Evolutionary conservation across 2,888 invertebrate species (phyloP).

Genomic region (Vannuccia rotundouncinata): DNA sequence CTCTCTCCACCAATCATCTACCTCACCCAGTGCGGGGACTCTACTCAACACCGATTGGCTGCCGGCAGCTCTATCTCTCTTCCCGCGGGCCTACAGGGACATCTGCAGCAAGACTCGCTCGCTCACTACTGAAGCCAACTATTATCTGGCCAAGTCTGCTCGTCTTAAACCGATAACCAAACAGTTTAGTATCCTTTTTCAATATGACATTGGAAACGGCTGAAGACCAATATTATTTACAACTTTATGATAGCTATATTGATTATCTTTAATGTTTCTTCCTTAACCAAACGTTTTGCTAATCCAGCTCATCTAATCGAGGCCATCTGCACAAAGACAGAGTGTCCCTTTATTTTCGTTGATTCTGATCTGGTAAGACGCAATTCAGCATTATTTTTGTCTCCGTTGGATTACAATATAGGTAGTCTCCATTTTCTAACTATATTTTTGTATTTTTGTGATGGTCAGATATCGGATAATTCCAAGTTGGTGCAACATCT

Average conservation of each 20-base stretch:
- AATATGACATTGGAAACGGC: slow-evolving; percentile 30
- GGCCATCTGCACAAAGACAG: slow-evolving; percentile 62
- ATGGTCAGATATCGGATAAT: background rate
- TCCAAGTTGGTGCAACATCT: slow-evolving; percentile 68
- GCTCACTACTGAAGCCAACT: slow-evolving; percentile 69
- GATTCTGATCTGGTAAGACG: slow-evolving; percentile 65
- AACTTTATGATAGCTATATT: background rate
- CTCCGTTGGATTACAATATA: too few species aligned
- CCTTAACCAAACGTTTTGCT: background rate
- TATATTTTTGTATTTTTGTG: slow-evolving; percentile 25
- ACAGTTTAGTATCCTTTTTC: slow-evolving; percentile 58
- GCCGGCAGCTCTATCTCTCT: background rate
- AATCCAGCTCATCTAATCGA: slow-evolving; percentile 59
- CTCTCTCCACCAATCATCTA: background rate
- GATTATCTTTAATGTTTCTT: background rate
- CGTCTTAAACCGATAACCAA: slow-evolving; percentile 57
- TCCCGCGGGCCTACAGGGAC: slow-evolving; percentile 28
- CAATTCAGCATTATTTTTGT: background rate
- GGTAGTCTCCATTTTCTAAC: too few species aligned
- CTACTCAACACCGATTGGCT: background rate
- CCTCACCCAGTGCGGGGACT: background rate
- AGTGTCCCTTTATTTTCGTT: slow-evolving; percentile 84
- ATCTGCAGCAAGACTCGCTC: slow-evolving; percentile 66
- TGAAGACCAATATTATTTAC: background rate
- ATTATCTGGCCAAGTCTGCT: slow-evolving; percentile 62